Base-by-base conservation (phyloP, 2,888 invertebrate species). In the Aradus depressus region DNA sequence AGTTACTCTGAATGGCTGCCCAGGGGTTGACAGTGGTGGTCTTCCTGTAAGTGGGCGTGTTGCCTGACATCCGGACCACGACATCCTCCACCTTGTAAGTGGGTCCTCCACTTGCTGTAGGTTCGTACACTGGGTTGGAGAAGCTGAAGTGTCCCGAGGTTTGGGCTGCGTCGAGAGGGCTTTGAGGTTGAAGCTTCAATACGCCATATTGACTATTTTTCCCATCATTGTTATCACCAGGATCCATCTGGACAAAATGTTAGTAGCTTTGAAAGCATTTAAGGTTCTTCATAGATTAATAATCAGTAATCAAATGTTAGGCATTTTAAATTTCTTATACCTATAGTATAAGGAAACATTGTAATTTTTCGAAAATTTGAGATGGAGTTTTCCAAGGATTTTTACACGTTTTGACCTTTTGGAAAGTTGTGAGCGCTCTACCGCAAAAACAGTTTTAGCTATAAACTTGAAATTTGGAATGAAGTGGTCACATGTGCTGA, bases 81-180 rank as follows among this genome's bases (percentile, higher is more conserved):
- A 84, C 80, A 60, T 84, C 84, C 64, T 85, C 84, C 0, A 85
- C 62, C 53, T 61, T 61, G 44, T 61, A 62, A 12, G 63, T 62
- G 12, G 44, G 65, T 61, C 54, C 63, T 57, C 2, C 66, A 62
- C 2, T 64, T 62, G 1, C 67, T 58, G 80, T 79, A 0, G 87
- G 81, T 57, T 87, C 87, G 61, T 88, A 88, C 1, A 85, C 84
- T 0, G 88, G 88, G 69, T 88, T 88, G 38, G 86, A 81, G 65
- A 82, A 88, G 62, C 86, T 87, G 59, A 87, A 75, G 42, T 80
- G 73, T 54, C 75, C 74, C 4, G 47, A 45, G 60, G 51, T 66
- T 49, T 52, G 63, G 64, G 55, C 35, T 28, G 26, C 35, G 10
- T 56, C 53, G 8, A 44, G 63, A 39, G 62, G 57, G 54, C 54